Evolutionary conservation across 2,888 invertebrate genomes (phyloP), one percentile per base, ranked within the genome.

Genomic region (Lamellibrachia satsuma): DNA sequence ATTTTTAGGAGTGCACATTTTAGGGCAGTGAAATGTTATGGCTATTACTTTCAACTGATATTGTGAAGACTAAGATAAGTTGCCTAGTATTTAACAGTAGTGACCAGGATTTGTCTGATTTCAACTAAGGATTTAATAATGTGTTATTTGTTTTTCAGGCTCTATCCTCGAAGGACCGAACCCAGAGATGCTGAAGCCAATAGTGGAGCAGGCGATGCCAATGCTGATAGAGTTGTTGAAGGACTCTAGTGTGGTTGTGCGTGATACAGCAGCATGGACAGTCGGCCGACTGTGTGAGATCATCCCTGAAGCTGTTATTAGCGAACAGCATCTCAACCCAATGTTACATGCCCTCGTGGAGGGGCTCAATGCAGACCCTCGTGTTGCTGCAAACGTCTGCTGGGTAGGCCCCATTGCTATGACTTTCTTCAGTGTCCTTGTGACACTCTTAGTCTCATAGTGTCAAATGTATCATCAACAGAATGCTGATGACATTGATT

Each of bases 201-300:
- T 99, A 92, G 99, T 99, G 0, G 99, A 99, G 96, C 98, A 99
- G 96, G 99, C 99, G 0, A 98, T 99, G 98, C 98, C 98, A 2
- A 99, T 98, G 57, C 97, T 99, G 91, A 99, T 99, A 94, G 98
- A 98, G 95, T 97, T 99, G 57, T 98, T 99, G 98, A 98, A 98
- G 95, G 99, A 99, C 96, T 97, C 97, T 3, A 98, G 98, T 96
- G 99, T 99, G 1, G 98, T 98, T 93, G 99, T 99, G 0, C 97
- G 99, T 94, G 99, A 99, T 96, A 99, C 99, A 0, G 98, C 99
- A 0, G 99, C 99, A 0, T 99, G 99, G 99, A 99, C 99, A 0
- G 98, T 99, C 95, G 99, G 99, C 9, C 97, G 99, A 93, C 98
- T 99, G 94, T 99, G 99, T 97, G 99, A 99, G 96, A 98, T 99